Evolutionary conservation across 2,797 vertebrate species (phyloP), one percentile per base, ranked within the genome.

Genomic region (Acipenser ruthenus): DNA sequence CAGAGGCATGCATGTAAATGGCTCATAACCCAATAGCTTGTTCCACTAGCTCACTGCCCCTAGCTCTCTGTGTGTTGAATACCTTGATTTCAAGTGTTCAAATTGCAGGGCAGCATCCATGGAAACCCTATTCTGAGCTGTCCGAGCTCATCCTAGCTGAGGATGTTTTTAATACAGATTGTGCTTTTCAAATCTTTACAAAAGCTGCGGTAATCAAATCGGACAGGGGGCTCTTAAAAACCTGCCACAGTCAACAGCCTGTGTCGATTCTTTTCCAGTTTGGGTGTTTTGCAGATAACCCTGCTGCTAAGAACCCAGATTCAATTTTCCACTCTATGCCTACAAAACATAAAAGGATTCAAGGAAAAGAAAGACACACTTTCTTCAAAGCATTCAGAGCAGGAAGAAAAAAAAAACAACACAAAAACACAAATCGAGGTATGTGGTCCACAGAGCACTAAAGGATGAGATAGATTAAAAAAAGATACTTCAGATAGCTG

Each of bases 61-160:
- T 10, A 67, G 74, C 69, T 74, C 71, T 67, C 74, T 56, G 50
- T 68, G 8, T 64, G 75, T 79, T 73, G 70, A 79, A 75, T 77
- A 70, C 74, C 73, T 37, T 71, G 74, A 72, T 74, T 74, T 79
- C 68, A 80, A 80, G 74, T 79, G 78, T 78, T 80, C 77, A 79
- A 76, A 86, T 84, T 84, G 80, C 82, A 89, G 80, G 73, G 78
- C 83, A 83, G 64, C 78, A 83, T 78, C 89, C 90, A 89, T 93
- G 87, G 87, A 89, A 94, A 94, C 91, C 72, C 81, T 71, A 86
- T 91, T 88, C 80, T 76, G 70, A 89, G 75, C 72, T 81, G 74
- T 70, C 85, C 69, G 74, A 80, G 74, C 75, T 82, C 80, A 75
- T 75, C 80, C 73, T 74, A 73, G 77, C 83, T 74, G 84, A 85